phyloP scores from a whole-genome alignment of 1,140 invertebrate genomes.

The Aphaenogaster rudis region DNA sequence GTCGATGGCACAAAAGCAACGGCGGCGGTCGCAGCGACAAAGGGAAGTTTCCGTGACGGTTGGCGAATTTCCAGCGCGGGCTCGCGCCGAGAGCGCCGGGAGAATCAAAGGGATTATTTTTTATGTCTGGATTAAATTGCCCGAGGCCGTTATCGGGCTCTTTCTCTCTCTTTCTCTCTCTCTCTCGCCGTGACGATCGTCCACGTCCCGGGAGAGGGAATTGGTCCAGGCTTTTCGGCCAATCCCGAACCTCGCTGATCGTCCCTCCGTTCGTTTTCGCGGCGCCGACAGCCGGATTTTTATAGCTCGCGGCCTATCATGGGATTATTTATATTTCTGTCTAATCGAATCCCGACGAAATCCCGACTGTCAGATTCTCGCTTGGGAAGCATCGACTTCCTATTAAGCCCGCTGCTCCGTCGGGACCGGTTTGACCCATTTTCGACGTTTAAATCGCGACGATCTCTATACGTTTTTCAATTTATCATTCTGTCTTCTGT shows the following conservation, averaged over 20 bases:
- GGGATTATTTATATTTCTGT: conserved; percentile 54
- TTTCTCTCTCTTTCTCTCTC: conserved; percentile 7
- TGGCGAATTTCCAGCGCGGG: conserved; percentile 69
- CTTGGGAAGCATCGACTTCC: neutral
- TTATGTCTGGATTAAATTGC: conserved; percentile 78
- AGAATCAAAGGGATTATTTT: conserved; percentile 76
- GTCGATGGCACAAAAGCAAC: conserved; percentile 32
- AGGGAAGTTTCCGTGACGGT: conserved; percentile 62
- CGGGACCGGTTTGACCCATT: conserved; percentile 32
- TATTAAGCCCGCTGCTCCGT: neutral
- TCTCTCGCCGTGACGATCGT: conserved; percentile 71
- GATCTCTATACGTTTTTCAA: neutral
- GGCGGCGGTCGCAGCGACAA: conserved; percentile 48
- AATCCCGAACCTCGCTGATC: neutral
- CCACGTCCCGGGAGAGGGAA: conserved; percentile 67
- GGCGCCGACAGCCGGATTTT: neutral
- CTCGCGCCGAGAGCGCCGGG: conserved; percentile 38
- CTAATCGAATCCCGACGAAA: conserved; percentile 40
- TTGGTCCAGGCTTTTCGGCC: conserved; percentile 67
- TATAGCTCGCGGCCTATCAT: neutral
- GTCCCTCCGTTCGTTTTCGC: neutral
- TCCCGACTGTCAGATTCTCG: conserved; percentile 3
- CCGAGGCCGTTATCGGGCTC: conserved; percentile 67
- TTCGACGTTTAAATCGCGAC: conserved; percentile 18
- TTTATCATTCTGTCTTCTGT: neutral